Conservation (phyloP, 2,113 vertebrate species). For the cat (Felis catus) region DNA sequence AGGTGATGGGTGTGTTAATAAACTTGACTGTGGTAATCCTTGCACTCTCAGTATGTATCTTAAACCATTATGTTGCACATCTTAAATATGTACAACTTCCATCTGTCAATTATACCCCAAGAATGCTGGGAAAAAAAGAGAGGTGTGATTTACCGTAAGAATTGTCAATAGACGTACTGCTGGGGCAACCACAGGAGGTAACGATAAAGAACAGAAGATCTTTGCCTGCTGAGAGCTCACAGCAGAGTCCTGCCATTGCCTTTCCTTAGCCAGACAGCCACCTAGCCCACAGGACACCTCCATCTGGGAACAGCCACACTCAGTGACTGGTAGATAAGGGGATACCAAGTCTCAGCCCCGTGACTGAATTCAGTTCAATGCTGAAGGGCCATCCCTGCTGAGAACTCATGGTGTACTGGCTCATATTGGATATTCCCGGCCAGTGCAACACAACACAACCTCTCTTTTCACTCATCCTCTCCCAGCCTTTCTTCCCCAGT, state of each 20-base stretch:
- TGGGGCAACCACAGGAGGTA: neutral
- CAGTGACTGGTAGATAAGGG: neutral
- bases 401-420: neutral
- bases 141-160: neutral
- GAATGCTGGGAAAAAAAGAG: neutral
- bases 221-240: neutral
- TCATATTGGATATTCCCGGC: neutral
- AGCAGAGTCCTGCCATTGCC: neutral
- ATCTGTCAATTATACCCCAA: neutral
- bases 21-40: neutral
- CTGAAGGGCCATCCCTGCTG: neutral
- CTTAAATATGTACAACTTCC: neutral
- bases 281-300: neutral
- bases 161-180: neutral
- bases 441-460: too few relatives aligned
- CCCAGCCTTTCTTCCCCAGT: neutral
- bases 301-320: neutral
- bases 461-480: neutral
- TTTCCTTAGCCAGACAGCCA: neutral
- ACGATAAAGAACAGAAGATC: neutral
- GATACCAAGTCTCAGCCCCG: neutral
- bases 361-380: too few relatives aligned
- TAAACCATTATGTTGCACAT: neutral
- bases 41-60: neutral
- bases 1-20: too few relatives aligned